Evolutionary conservation across 1,140 invertebrate genomes (phyloP).

Genomic region (Drosophila grimshawi): DNA sequence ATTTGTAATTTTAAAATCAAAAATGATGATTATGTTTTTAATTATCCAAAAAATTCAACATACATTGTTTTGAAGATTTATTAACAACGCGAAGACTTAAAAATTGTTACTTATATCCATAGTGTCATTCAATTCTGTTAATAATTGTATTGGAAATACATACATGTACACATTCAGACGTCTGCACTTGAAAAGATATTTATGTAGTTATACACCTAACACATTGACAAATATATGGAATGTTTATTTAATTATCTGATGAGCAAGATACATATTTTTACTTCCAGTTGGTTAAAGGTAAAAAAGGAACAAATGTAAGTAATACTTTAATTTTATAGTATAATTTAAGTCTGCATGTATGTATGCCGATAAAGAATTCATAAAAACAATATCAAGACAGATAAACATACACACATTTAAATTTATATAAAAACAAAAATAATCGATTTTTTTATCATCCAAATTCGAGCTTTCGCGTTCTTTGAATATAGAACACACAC

Average conservation of each 20-base stretch:
- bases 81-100: conserved; percentile 33
- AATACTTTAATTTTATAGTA: neutral
- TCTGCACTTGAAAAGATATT: conserved; percentile 8
- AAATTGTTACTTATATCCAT: conserved; percentile 23
- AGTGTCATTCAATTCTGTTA: conserved; percentile 23
- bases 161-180: conserved; percentile 6
- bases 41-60: conserved; percentile 37
- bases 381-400: conserved; percentile 2
- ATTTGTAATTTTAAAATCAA: neutral
- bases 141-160: conserved; percentile 31
- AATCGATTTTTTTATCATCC: conserved; percentile 21
- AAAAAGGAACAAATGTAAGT: neutral
- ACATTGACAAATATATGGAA: conserved; percentile 23
- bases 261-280: neutral
- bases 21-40: conserved; percentile 29
- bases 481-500: conserved; percentile 19
- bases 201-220: conserved; percentile 13
- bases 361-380: neutral
- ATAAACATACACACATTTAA: conserved; percentile 8
- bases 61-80: conserved; percentile 32
- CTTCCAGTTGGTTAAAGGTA: neutral
- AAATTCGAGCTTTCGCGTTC: conserved; percentile 15
- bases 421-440: conserved; percentile 1
- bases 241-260: conserved; percentile 14
- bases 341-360: conserved; percentile 1